phyloP scores from a whole-genome alignment of 2,888 invertebrate species.

The Buathra laborator region DNA sequence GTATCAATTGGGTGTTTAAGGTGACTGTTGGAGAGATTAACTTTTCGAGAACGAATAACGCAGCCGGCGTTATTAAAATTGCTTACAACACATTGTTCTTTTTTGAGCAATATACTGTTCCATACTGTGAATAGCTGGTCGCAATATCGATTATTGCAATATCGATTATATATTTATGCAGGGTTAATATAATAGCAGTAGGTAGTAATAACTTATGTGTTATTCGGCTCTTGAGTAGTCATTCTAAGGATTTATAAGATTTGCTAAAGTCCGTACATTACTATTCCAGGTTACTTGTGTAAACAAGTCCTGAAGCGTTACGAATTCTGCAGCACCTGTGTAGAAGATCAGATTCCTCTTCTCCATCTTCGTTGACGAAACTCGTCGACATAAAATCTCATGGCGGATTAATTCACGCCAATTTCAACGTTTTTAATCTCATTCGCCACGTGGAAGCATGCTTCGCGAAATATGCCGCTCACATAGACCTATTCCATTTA shows the following conservation, averaged over 20 bases:
- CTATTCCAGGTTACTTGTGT: slow-evolving; percentile 1
- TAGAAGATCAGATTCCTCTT: slow-evolving; percentile 1
- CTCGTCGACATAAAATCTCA: slow-evolving; percentile 31
- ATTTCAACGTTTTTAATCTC: slow-evolving; percentile 18
- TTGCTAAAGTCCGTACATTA: not conserved
- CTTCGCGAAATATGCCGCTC: slow-evolving; percentile 45
- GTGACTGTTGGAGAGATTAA: no score
- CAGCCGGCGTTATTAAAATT: no score
- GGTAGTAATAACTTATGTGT: not conserved
- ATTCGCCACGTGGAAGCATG: slow-evolving; percentile 25
- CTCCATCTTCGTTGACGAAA: slow-evolving; percentile 29
- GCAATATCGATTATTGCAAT: no score
- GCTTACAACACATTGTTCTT: no score
- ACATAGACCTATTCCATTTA: slow-evolving; percentile 26
- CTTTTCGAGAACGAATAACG: no score
- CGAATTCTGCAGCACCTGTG: not conserved
- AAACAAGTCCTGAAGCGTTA: slow-evolving; percentile 6
- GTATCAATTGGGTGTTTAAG: no score
- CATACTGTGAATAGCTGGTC: no score
- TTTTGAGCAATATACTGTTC: no score
- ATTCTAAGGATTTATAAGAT: not conserved
- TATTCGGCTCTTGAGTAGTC: not conserved
- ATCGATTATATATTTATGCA: no score
- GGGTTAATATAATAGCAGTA: no score
- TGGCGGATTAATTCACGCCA: slow-evolving; percentile 26